Conservation (phyloP, 2,113 vertebrate genomes). For the Coturnix japonica region DNA sequence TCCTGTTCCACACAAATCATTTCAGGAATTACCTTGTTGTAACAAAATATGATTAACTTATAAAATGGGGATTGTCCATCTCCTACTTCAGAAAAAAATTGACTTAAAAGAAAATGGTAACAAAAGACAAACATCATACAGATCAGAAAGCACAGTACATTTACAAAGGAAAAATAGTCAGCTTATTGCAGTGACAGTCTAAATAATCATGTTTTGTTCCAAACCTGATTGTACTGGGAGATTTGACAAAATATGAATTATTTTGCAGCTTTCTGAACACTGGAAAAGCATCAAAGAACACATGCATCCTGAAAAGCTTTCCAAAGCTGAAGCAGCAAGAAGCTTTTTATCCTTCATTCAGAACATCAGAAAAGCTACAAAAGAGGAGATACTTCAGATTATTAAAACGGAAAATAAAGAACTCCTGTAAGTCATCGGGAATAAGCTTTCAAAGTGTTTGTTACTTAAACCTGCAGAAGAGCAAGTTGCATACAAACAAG, state of each 20-base stretch:
- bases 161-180: background rate
- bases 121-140: background rate
- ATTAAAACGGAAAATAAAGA: constrained; percentile 86
- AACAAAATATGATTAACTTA: background rate
- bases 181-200: background rate
- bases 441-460: background rate
- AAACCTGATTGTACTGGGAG: background rate
- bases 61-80: background rate
- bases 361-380: constrained; percentile 85
- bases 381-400: constrained; percentile 89
- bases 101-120: background rate
- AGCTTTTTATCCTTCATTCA: constrained; percentile 91
- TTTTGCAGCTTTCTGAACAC: constrained; percentile 85
- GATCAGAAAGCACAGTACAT: background rate
- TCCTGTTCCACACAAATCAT: background rate
- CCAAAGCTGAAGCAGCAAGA: constrained; percentile 83
- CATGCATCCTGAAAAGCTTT: constrained; percentile 87
- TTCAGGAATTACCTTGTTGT: background rate
- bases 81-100: background rate
- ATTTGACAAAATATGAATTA: background rate
- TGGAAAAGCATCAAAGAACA: constrained; percentile 84
- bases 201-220: background rate
- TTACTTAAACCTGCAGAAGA: background rate
- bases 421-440: constrained; percentile 83
- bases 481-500: background rate